These are phyloP conservation scores for Pantelozetes paolii DNA, from an alignment of 2,888 invertebrate genomes.

Conservation along the genomic window DNA sequence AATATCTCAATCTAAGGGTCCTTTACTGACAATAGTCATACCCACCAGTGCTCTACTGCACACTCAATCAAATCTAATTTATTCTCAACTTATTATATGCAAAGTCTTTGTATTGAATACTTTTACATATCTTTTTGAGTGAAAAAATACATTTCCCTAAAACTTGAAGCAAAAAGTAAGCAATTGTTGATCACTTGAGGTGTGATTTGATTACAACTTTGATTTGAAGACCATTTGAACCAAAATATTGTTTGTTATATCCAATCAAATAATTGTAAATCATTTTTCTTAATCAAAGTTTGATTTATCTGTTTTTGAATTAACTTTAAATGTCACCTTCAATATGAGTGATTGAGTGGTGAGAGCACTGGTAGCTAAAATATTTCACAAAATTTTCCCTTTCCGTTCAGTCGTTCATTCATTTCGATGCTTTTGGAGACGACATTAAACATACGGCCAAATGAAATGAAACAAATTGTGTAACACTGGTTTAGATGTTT, in stretches of 20 bases:
- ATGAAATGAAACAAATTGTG: background rate
- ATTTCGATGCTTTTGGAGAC: background rate
- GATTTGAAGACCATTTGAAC: background rate
- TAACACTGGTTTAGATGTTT: background rate
- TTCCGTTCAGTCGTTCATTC: background rate
- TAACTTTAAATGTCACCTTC: slow-evolving; percentile 5
- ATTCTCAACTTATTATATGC: background rate
- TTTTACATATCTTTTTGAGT: background rate
- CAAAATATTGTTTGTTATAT: background rate
- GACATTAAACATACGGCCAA: background rate
- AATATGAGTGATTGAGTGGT: background rate
- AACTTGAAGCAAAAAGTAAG: background rate
- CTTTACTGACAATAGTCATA: background rate
- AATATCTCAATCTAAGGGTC: background rate
- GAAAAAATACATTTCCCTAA: background rate
- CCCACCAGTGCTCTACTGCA: background rate
- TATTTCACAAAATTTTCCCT: background rate
- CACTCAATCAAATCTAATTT: slow-evolving; percentile 22
- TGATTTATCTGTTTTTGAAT: background rate
- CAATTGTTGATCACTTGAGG: no score
- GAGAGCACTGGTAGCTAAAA: background rate
- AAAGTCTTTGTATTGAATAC: no score
- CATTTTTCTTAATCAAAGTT: background rate
- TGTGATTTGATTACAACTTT: no score
- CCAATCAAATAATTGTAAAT: background rate